Conservation (phyloP, 2,797 vertebrate genomes). For the Morus bassanus region DNA sequence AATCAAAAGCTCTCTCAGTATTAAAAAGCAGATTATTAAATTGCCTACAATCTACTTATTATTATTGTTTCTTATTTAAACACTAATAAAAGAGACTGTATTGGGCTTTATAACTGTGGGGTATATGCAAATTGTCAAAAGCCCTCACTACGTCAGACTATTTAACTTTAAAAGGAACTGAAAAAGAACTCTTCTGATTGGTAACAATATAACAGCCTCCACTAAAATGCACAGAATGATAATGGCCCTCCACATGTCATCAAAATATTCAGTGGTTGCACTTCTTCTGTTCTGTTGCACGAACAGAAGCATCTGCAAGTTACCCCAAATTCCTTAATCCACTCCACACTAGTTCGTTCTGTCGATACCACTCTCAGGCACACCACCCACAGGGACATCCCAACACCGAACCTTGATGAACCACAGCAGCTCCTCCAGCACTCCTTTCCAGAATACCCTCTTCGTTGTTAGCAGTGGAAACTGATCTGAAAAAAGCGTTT, state of each 20-base stretch:
- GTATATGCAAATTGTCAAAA: not conserved
- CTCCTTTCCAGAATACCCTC: slow-evolving; percentile 94
- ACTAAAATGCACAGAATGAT: not conserved
- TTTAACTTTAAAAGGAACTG: not conserved
- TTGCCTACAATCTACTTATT: not conserved
- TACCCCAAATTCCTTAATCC: not conserved
- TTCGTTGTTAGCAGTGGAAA: slow-evolving; percentile 97
- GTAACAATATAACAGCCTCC: not conserved
- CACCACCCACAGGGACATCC: not conserved
- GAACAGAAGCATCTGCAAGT: not conserved
- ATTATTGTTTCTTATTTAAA: not conserved
- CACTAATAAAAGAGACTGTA: not conserved
- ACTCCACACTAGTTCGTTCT: fast-evolving
- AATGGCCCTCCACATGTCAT: fast-evolving
- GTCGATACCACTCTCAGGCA: not conserved
- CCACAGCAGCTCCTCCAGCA: slow-evolving; percentile 95
- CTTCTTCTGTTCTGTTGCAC: fast-evolving
- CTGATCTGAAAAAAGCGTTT: slow-evolving; percentile 80
- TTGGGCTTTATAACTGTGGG: not conserved
- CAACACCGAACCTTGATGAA: slow-evolving; percentile 87
- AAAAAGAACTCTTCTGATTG: not conserved
- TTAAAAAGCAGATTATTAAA: not conserved
- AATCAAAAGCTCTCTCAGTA: not conserved
- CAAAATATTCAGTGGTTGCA: not conserved
- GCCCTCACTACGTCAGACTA: not conserved